These are phyloP conservation scores for Danio tinwini DNA, from an alignment of 2,797 vertebrate genomes.

Conservation along the genomic window DNA sequence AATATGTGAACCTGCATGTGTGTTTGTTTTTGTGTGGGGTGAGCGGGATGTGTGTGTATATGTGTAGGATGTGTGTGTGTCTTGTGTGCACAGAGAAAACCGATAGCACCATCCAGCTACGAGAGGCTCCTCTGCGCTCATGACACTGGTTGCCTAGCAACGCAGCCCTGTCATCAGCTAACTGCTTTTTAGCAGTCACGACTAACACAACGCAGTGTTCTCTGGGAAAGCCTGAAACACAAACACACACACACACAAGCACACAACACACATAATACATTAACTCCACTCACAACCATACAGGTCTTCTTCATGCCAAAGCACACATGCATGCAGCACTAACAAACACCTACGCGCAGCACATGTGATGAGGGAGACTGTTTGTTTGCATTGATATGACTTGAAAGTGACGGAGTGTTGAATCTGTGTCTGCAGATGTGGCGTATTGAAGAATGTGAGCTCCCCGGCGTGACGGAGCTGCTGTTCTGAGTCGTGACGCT, in stretches of 20 bases:
- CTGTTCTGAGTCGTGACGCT: conserved; percentile 60
- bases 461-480: conserved; percentile 53
- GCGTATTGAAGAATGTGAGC: conserved; percentile 47
- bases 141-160: conserved; percentile 87
- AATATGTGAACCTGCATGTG: neutral
- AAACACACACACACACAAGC: conserved; percentile 67
- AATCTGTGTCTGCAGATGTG: conserved; percentile 49
- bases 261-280: conserved; percentile 62
- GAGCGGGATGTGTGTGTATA: conserved; percentile 38
- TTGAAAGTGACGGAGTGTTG: conserved; percentile 6
- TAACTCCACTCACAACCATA: conserved; percentile 52
- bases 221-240: conserved; percentile 72
- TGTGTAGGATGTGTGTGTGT: conserved; percentile 44
- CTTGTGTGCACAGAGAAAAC: conserved; percentile 61
- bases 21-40: conserved; percentile 53
- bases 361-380: neutral
- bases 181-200: conserved; percentile 90
- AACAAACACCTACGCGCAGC: conserved; percentile 28
- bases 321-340: conserved; percentile 38
- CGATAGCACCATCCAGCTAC: conserved; percentile 79
- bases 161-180: conserved; percentile 88
- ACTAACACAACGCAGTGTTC: conserved; percentile 86
- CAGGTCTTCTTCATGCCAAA: conserved; percentile 14
- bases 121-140: conserved; percentile 80
- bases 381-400: conserved; percentile 30